Percentiles rank a stretch among this genome's conserved stretches.
phyloP scores from a whole-genome alignment of 1,140 invertebrate genomes.

The Megalopta genalis region DNA sequence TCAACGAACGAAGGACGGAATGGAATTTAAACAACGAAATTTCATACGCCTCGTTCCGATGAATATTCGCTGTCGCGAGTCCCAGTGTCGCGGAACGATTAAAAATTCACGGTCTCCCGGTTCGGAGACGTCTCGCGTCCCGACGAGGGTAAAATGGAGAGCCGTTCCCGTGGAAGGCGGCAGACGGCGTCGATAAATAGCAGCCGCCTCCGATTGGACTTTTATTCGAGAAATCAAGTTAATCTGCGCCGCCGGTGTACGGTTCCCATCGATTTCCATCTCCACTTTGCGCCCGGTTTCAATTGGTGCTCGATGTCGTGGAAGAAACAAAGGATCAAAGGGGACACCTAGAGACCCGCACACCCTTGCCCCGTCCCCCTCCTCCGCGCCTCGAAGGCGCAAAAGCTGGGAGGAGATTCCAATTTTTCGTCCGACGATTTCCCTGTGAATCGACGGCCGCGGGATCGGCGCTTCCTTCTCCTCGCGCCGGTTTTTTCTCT shows the following conservation, averaged over 20 bases:
- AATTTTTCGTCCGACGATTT: background rate
- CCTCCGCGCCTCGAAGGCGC: too few relatives aligned
- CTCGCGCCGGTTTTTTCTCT: background rate
- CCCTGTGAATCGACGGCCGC: background rate
- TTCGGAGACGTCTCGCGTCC: too few relatives aligned
- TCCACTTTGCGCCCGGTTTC: conserved; percentile 16
- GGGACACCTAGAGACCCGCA: background rate
- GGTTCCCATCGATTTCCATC: conserved; percentile 20
- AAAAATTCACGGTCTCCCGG: too few relatives aligned
- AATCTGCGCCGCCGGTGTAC: background rate
- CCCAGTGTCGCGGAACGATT: too few relatives aligned
- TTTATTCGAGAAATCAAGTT: conserved; percentile 19
- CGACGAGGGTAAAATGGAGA: background rate
- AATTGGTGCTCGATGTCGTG: conserved; percentile 1
- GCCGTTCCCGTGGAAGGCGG: background rate
- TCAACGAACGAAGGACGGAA: too few relatives aligned
- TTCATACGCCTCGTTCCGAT: too few relatives aligned
- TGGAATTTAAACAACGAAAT: too few relatives aligned
- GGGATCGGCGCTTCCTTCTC: background rate
- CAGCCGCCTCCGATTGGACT: background rate
- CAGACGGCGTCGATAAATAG: background rate
- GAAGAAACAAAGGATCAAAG: conserved; percentile 23
- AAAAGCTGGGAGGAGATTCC: too few relatives aligned
- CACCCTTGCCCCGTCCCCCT: too few relatives aligned
- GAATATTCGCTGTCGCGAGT: too few relatives aligned